Evolutionary conservation across 2,888 invertebrate species (phyloP).

Genomic region (Phyllotreta cruciferae): DNA sequence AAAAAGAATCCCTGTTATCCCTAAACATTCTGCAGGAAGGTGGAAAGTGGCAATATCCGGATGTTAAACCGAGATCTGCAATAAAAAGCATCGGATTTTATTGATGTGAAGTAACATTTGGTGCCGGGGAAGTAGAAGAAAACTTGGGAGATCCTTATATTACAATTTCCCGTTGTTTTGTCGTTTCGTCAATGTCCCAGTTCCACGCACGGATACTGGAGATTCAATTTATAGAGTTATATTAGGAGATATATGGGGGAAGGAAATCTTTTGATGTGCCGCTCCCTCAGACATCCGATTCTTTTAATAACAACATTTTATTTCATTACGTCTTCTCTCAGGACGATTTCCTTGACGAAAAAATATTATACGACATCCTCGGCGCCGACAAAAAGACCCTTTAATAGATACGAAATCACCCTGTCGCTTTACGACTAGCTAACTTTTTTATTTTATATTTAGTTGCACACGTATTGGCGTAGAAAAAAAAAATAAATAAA

Average conservation of each 20-base stretch:
- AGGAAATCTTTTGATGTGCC: conserved; percentile 28
- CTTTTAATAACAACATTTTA: conserved; percentile 25
- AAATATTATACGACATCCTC: no score
- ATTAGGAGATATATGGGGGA: conserved; percentile 42
- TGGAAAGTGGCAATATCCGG: conserved; percentile 23
- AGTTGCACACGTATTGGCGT: no score
- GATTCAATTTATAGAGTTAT: conserved; percentile 47
- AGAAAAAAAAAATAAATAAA: no score
- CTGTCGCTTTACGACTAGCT: no score
- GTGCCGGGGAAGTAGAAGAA: conserved; percentile 28
- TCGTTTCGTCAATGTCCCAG: conserved; percentile 40
- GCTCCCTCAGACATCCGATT: conserved; percentile 17
- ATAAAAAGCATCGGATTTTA: conserved; percentile 41
- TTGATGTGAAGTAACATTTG: conserved; percentile 40
- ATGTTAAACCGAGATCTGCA: conserved; percentile 36
- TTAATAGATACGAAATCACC: no score
- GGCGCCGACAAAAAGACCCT: no score
- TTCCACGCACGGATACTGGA: conserved; percentile 42
- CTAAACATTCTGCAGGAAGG: conserved; percentile 21
- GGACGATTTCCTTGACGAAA: neutral
- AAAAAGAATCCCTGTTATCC: neutral
- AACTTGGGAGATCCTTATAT: conserved; percentile 40
- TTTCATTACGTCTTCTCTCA: conserved; percentile 22
- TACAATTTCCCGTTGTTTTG: conserved; percentile 47
- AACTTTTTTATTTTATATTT: no score